A percentile compares a stretch with the other conserved stretches of the same genome.
phyloP scores from a whole-genome alignment of 92 coral and sea anemone species.

The Porites rus region DNA sequence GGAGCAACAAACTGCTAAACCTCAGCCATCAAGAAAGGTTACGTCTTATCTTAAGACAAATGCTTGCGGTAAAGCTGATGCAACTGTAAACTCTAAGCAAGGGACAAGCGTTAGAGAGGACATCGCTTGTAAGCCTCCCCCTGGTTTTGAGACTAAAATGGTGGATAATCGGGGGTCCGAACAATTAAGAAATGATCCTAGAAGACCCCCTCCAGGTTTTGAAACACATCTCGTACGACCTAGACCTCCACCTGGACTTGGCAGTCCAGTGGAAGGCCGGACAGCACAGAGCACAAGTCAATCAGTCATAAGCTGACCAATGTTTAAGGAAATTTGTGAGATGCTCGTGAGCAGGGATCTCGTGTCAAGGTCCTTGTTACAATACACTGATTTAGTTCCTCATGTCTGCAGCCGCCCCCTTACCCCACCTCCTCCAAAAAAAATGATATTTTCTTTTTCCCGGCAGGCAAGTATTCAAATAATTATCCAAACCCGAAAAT shows the following conservation, averaged over 20 bases:
- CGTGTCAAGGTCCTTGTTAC: neutral
- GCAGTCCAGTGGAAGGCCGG: conserved; percentile 5
- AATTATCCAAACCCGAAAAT: no score
- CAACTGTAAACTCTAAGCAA: neutral
- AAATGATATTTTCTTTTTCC: no score
- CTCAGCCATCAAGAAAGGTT: neutral
- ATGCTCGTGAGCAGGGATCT: neutral
- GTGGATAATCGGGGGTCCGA: conserved; percentile 37
- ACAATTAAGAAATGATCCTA: neutral
- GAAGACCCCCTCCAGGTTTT: conserved; percentile 56
- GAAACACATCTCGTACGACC: conserved; percentile 14
- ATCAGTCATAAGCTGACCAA: conserved; percentile 18
- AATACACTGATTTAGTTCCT: neutral
- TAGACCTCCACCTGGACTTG: conserved; percentile 34
- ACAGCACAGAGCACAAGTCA: conserved; percentile 12
- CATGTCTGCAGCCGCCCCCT: neutral
- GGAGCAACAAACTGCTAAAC: neutral
- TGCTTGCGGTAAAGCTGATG: neutral
- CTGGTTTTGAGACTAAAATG: conserved; percentile 64
- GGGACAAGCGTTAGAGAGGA: neutral
- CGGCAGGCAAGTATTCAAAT: no score
- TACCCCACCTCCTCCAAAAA: no score
- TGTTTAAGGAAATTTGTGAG: neutral
- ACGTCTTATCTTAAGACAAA: conserved; percentile 4
- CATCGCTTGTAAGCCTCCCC: conserved; percentile 63